Conservation (phyloP, 2,888 invertebrate genomes). For the Epirrita christyi region DNA sequence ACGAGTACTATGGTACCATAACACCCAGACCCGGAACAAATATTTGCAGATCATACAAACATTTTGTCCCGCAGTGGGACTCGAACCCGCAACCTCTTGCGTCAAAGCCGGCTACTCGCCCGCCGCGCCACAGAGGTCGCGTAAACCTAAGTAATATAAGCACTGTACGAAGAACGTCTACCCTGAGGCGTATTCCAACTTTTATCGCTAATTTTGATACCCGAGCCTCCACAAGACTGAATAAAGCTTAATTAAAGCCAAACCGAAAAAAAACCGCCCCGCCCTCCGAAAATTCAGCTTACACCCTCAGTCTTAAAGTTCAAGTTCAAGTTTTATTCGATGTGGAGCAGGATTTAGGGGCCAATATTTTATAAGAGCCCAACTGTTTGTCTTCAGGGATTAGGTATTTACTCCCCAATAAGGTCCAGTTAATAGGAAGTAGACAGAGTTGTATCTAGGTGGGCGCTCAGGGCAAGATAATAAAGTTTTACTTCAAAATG, state of each 20-base stretch:
- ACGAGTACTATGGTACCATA: too few species aligned
- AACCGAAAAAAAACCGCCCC: neutral
- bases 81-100: too few species aligned
- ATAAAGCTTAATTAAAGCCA: neutral
- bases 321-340: neutral
- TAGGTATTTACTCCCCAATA: slow-evolving; percentile 42
- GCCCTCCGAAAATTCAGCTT: neutral
- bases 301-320: neutral
- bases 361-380: slow-evolving; percentile 22
- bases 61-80: too few species aligned
- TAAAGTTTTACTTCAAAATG: too few species aligned
- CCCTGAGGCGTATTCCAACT: neutral
- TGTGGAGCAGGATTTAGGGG: slow-evolving; percentile 4
- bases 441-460: slow-evolving; percentile 1
- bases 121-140: too few species aligned
- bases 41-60: too few species aligned
- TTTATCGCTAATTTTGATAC: slow-evolving; percentile 7
- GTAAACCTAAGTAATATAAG: too few species aligned
- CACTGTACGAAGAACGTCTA: neutral
- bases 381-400: slow-evolving; percentile 38
- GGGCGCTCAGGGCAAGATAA: too few species aligned
- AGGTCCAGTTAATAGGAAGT: slow-evolving; percentile 10
- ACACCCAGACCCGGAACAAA: too few species aligned
- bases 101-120: too few species aligned
- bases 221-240: neutral